These are phyloP conservation scores for Protonibea diacanthus DNA, from an alignment of 2,797 vertebrate genomes.

Conservation along the genomic window DNA sequence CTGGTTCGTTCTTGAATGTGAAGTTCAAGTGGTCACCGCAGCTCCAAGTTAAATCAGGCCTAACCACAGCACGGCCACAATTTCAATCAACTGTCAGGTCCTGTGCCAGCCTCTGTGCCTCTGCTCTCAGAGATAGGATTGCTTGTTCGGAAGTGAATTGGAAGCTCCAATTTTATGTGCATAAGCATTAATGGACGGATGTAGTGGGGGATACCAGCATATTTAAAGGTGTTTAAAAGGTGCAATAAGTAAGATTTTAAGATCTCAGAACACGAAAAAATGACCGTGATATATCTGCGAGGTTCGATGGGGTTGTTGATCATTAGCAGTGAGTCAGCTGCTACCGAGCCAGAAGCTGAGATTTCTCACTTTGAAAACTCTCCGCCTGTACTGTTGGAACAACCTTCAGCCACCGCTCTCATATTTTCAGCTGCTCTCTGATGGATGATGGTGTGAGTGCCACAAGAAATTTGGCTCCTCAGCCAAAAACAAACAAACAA, in stretches of 20 bases:
- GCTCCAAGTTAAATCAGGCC: not conserved
- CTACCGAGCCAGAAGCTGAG: conserved; percentile 28
- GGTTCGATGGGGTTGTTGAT: conserved; percentile 58
- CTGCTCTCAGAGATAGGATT: conserved; percentile 6
- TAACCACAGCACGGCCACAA: not conserved
- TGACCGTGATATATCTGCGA: conserved; percentile 51
- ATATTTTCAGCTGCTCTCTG: conserved; percentile 54
- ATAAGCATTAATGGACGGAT: conserved; percentile 4
- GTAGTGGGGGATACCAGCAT: not conserved
- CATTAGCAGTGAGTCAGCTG: conserved; percentile 53
- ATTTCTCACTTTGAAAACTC: conserved; percentile 62
- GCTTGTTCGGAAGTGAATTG: conserved; percentile 25
- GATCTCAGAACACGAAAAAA: conserved; percentile 13
- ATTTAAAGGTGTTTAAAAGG: conserved; percentile 39
- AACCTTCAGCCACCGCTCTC: conserved; percentile 51
- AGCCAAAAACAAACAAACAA: conserved; percentile 53
- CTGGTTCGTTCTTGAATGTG: not conserved
- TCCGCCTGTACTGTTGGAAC: conserved; percentile 45
- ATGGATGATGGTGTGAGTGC: conserved; percentile 59
- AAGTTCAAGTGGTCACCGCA: conserved; percentile 1
- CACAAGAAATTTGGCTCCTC: conserved; percentile 35
- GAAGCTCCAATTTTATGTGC: conserved; percentile 22
- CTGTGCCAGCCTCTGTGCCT: not conserved
- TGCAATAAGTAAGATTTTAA: conserved; percentile 48
- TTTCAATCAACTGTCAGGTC: conserved; percentile 1